Base-by-base conservation (phyloP, 1,140 invertebrate species). In the Daktulosphaira vitifoliae region DNA sequence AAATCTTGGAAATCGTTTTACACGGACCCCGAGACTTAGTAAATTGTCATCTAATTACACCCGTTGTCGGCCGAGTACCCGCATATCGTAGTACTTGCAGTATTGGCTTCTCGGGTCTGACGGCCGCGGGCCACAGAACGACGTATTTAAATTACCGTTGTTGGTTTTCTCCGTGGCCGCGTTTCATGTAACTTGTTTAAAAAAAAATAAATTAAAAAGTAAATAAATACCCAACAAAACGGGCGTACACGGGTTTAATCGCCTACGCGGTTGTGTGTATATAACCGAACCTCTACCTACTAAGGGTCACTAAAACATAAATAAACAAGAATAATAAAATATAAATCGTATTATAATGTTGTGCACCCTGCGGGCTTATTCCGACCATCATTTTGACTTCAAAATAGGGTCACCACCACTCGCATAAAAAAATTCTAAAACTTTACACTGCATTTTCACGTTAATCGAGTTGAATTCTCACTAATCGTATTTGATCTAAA, bases 221-320 rank as follows among this genome's bases (percentile, higher is more conserved):
- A 62, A 62, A 62, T 62, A 62, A 62, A 62, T 62, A 62, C 29
- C 23, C 20, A n/a, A n/a, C 26, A 56, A 62, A 62, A 62, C 56
- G 42, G 56, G 42, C 56, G 56, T 44, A 42, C 54, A 42, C 44
- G 56, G 8, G 13, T 48, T 46, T 46, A 46, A 59, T 59, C 54
- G 54, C 39, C 54, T 59, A 48, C 42, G 26, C 56, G 56, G 44
- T 33, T 56, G 13, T 22, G 26, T 20, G 8, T 2, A 2, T 53
- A 48, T 16, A 25, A 16, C 22, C 16, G 4, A n/a, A 56, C 38
- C n/a, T n/a, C n/a, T n/a, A n/a, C n/a, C n/a, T n/a, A n/a, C n/a
- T n/a, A n/a, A n/a, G n/a, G 42, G 56, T 20, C 20, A 25, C 46
- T 6, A 62, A 62, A 62, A 62, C 29, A 62, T 62, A 62, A 62